Evolutionary conservation across 2,113 vertebrate species (phyloP).

Genomic region (Microtus ochrogaster): DNA sequence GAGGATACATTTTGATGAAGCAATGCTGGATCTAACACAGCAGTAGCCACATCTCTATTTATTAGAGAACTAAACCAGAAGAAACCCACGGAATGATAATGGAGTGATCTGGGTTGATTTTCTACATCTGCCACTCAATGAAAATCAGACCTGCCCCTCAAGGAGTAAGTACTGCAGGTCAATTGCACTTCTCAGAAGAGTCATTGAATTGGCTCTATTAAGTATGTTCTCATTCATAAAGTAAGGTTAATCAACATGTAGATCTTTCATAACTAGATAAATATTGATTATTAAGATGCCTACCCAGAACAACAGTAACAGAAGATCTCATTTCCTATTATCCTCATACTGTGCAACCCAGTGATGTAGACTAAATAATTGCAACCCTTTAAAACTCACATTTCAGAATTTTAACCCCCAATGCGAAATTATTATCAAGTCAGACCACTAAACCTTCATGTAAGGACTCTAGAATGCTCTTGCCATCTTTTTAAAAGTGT

Average conservation of each 20-base stretch:
- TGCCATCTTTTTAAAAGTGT: neutral
- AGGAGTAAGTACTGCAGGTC: neutral
- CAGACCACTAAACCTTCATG: neutral
- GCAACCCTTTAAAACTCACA: neutral
- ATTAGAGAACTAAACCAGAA: slow-evolving; percentile 34
- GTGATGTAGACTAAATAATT: neutral
- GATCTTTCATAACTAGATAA: slow-evolving; percentile 54
- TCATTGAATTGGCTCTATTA: slow-evolving; percentile 19
- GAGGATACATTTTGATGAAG: slow-evolving; percentile 58
- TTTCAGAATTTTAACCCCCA: neutral
- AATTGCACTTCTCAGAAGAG: slow-evolving; percentile 24
- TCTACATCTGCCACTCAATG: neutral
- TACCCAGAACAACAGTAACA: neutral
- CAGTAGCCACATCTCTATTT: slow-evolving; percentile 29
- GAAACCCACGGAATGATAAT: slow-evolving; percentile 19
- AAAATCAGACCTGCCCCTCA: neutral
- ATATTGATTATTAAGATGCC: slow-evolving; percentile 62
- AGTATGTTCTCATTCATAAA: slow-evolving; percentile 61
- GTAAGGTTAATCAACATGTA: slow-evolving; percentile 61
- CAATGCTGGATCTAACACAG: slow-evolving; percentile 49
- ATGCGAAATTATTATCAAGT: neutral
- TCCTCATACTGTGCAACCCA: neutral
- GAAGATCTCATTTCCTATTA: slow-evolving; percentile 3
- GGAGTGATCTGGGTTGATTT: slow-evolving; percentile 1
- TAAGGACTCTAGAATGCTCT: neutral